A percentile compares a stretch with the other conserved stretches of the same genome.
These are phyloP conservation scores for Vespertilio murinus DNA, from an alignment of 2,797 vertebrate species.

Conservation along the genomic window DNA sequence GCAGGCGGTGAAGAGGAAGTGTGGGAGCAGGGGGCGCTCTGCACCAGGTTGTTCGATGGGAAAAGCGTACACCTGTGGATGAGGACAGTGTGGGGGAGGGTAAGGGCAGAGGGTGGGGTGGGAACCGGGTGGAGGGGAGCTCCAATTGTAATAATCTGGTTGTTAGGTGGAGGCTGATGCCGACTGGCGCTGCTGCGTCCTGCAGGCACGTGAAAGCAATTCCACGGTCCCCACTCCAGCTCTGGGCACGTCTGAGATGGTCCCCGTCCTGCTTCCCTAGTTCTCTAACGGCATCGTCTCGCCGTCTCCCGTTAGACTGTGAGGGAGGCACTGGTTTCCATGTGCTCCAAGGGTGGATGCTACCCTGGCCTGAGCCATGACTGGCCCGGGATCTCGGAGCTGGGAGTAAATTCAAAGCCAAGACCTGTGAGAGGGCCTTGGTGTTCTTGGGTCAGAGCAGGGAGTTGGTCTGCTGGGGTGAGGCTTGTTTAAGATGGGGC, in stretches of 20 bases:
- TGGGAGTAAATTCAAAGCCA: not conserved
- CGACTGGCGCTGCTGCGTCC: not conserved
- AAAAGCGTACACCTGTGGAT: too few relatives aligned
- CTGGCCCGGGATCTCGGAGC: not conserved
- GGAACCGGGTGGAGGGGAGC: too few relatives aligned
- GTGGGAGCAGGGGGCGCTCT: not conserved
- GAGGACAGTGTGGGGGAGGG: too few relatives aligned
- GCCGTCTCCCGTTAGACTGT: not conserved
- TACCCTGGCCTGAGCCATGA: not conserved
- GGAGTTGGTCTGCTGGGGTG: not conserved
- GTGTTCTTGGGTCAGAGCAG: not conserved
- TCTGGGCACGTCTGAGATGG: not conserved
- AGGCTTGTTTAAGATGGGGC: not conserved
- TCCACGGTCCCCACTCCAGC: not conserved
- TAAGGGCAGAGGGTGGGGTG: too few relatives aligned
- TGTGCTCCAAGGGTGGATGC: not conserved
- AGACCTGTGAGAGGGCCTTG: not conserved
- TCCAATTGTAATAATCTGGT: not conserved
- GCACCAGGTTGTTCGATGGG: not conserved
- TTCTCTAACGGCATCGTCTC: accelerated
- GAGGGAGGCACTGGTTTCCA: not conserved
- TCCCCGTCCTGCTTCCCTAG: not conserved
- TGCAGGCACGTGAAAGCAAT: not conserved
- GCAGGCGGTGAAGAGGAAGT: not conserved
- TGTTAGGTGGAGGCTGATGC: not conserved